These are phyloP conservation scores for Clarias gariepinus DNA, from an alignment of 2,113 vertebrate genomes.

Conservation along the genomic window DNA sequence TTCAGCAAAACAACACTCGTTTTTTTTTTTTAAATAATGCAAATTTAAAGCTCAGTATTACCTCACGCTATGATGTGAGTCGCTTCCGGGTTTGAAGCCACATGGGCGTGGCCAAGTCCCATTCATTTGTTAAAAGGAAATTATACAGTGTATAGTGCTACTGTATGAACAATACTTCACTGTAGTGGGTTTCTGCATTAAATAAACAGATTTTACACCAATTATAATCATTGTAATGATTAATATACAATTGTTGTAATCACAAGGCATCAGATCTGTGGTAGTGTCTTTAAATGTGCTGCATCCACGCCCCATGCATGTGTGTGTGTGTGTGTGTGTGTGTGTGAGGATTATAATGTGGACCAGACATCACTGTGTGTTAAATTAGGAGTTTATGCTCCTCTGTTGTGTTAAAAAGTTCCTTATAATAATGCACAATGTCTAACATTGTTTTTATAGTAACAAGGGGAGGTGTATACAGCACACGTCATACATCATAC, in stretches of 20 bases:
- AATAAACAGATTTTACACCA: not conserved
- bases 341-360: not conserved
- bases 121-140: not conserved
- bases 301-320: not conserved
- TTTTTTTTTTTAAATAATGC: too few relatives aligned
- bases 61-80: not conserved
- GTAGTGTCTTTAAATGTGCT: not conserved
- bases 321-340: not conserved
- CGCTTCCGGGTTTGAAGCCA: constrained; percentile 24
- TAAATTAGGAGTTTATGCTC: not conserved
- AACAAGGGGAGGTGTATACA: not conserved
- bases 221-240: not conserved
- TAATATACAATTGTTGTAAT: not conserved
- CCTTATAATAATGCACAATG: not conserved
- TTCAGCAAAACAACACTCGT: not conserved
- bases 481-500: not conserved
- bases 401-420: not conserved
- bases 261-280: not conserved
- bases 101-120: constrained; percentile 28
- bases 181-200: not conserved
- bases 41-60: constrained; percentile 1
- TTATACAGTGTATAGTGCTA: not conserved
- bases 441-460: not conserved
- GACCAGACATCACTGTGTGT: not conserved
- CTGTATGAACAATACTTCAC: not conserved